Evolutionary conservation across 2,888 invertebrate genomes (phyloP).

Genomic region (Mongoloraphidia duomilia): DNA sequence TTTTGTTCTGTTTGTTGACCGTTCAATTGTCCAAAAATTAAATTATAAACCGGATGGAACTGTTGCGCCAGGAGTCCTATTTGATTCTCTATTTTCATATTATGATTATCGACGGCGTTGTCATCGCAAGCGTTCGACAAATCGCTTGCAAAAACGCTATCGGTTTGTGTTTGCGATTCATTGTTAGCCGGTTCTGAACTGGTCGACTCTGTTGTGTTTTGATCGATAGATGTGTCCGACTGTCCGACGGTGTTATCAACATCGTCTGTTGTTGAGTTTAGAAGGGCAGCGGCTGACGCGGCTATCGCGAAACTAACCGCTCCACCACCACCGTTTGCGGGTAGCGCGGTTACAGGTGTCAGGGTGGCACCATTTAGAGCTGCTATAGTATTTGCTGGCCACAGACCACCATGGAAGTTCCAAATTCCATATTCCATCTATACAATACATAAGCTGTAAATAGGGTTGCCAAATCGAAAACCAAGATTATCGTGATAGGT

Average conservation of each 20-base stretch:
- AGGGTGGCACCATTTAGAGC: slow-evolving; percentile 2
- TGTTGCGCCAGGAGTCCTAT: slow-evolving; percentile 4
- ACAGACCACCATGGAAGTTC: slow-evolving; percentile 5
- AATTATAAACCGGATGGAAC: slow-evolving; percentile 4
- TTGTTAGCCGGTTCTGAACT: neutral
- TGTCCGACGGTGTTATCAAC: neutral
- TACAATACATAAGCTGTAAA: neutral
- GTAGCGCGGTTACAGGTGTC: slow-evolving; percentile 2
- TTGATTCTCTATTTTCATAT: slow-evolving; percentile 1
- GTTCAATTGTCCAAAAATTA: slow-evolving; percentile 2
- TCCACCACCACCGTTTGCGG: neutral
- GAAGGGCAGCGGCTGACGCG: neutral
- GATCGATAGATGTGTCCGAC: neutral
- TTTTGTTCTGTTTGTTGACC: neutral
- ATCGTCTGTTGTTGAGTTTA: neutral
- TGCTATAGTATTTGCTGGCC: slow-evolving; percentile 2
- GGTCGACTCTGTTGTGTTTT: neutral
- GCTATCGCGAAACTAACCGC: slow-evolving; percentile 1
- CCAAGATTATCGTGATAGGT: neutral
- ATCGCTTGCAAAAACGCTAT: slow-evolving; percentile 1
- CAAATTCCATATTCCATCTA: slow-evolving; percentile 8
- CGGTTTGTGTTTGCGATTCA: slow-evolving; percentile 1
- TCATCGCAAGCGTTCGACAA: slow-evolving; percentile 5
- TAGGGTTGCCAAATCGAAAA: neutral
- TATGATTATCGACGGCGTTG: slow-evolving; percentile 1